Evolutionary conservation across 92 coral and sea anemone species (phyloP).

Genomic region (Epizoanthus rinbou): DNA sequence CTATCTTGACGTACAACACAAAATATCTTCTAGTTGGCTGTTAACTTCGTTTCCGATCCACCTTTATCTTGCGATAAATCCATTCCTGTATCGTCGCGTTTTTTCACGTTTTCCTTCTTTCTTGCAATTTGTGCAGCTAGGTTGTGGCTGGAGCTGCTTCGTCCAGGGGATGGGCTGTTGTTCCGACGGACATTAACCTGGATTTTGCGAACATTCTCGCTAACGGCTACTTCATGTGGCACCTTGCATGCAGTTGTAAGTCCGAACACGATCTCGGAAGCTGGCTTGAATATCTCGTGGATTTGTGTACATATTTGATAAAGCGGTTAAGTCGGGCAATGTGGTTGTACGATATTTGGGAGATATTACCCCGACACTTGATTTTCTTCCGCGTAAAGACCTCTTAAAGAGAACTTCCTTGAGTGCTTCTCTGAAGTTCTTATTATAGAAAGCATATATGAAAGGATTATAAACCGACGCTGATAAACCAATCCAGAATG

Average conservation of each 20-base stretch:
- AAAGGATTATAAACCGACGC: slow-evolving; percentile 79
- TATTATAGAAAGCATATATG: slow-evolving; percentile 78
- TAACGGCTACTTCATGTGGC: not conserved
- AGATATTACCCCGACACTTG: not conserved
- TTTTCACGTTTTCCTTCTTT: not conserved
- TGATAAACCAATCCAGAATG: slow-evolving; percentile 80
- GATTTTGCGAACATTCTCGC: not conserved
- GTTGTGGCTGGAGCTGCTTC: not conserved
- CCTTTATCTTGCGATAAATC: no score
- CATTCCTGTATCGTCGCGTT: not conserved
- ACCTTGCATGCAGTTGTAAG: slow-evolving; percentile 9
- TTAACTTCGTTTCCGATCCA: not conserved
- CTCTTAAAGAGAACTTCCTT: slow-evolving; percentile 53
- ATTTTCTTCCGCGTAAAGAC: not conserved
- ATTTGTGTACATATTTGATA: no score
- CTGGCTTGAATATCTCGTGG: no score
- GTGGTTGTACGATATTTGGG: slow-evolving; percentile 24
- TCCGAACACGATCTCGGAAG: not conserved
- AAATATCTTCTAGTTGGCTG: no score
- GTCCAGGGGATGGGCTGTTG: not conserved
- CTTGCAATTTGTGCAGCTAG: not conserved
- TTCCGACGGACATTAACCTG: not conserved
- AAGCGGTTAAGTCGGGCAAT: slow-evolving; percentile 27
- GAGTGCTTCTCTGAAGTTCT: slow-evolving; percentile 77
- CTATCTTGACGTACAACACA: no score